A percentile compares a stretch with the other conserved stretches of the same genome.
phyloP scores from a whole-genome alignment of 2,113 vertebrate genomes.

The Leptobrachium leishanense region DNA sequence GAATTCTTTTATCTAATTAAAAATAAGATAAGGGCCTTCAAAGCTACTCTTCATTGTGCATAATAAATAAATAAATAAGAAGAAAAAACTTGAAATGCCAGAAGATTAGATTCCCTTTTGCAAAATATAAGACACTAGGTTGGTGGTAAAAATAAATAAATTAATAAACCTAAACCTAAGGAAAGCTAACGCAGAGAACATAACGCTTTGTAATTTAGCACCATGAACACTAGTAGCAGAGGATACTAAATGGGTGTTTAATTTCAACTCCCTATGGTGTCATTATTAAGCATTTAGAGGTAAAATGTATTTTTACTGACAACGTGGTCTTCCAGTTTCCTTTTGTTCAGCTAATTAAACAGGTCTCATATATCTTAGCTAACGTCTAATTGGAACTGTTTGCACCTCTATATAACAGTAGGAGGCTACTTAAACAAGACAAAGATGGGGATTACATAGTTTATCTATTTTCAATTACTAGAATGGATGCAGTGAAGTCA shows the following conservation, averaged over 20 bases:
- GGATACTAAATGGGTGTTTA: constrained; percentile 28
- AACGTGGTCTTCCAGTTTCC: constrained; percentile 22
- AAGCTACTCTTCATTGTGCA: background rate
- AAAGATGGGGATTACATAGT: constrained; percentile 42
- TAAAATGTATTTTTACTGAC: constrained; percentile 39
- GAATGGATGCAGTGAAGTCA: constrained; percentile 31
- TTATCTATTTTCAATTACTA: constrained; percentile 47
- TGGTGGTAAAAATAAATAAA: background rate
- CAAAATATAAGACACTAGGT: background rate
- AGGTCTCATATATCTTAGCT: constrained; percentile 42
- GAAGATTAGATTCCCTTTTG: background rate
- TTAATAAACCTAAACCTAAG: background rate
- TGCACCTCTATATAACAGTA: constrained; percentile 47
- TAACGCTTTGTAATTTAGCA: constrained; percentile 1
- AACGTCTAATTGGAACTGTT: constrained; percentile 45
- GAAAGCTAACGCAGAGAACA: background rate
- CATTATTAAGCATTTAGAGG: constrained; percentile 38
- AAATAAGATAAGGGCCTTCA: constrained; percentile 25
- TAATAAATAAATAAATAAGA: constrained; percentile 3
- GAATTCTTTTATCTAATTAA: constrained; percentile 28
- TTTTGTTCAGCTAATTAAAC: constrained; percentile 44
- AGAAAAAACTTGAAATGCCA: background rate
- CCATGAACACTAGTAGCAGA: background rate
- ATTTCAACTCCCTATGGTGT: constrained; percentile 26
- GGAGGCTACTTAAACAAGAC: constrained; percentile 46